A percentile compares a stretch with the other conserved stretches of the same genome.
Evolutionary conservation across 2,888 invertebrate genomes (phyloP).

Genomic region (Fragum whitleyi): DNA sequence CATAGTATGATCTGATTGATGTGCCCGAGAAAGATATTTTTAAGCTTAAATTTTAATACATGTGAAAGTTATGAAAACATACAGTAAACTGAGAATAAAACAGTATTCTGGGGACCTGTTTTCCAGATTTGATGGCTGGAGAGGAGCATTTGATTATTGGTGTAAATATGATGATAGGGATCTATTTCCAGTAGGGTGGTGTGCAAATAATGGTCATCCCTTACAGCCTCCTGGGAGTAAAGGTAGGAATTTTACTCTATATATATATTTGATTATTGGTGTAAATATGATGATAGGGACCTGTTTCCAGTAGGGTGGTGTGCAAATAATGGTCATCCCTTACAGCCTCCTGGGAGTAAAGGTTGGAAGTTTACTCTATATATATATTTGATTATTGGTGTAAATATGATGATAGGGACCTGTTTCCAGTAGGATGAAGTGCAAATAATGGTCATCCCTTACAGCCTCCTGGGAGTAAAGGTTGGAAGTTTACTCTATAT

Average conservation of each 20-base stretch:
- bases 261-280: slow-evolving; percentile 95
- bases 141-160: slow-evolving; percentile 99
- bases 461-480: slow-evolving; percentile 95
- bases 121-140: slow-evolving; percentile 96
- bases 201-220: slow-evolving; percentile 95
- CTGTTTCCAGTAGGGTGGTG: slow-evolving; percentile 99
- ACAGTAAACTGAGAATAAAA: no score
- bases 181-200: slow-evolving; percentile 99
- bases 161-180: slow-evolving; percentile 96
- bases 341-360: slow-evolving; percentile 96
- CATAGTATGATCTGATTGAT: no score
- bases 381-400: slow-evolving; percentile 98
- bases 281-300: slow-evolving; percentile 95
- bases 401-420: slow-evolving; percentile 95
- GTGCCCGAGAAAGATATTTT: no score
- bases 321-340: slow-evolving; percentile 94
- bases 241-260: slow-evolving; percentile 85
- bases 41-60: no score
- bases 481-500: slow-evolving; percentile 79
- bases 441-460: slow-evolving; percentile 95
- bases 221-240: slow-evolving; percentile 96
- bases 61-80: no score
- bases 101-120: no score
- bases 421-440: slow-evolving; percentile 99
- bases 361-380: slow-evolving; percentile 87